Conservation (phyloP, 2,113 vertebrate species). For the Triplophysa dalaica region DNA sequence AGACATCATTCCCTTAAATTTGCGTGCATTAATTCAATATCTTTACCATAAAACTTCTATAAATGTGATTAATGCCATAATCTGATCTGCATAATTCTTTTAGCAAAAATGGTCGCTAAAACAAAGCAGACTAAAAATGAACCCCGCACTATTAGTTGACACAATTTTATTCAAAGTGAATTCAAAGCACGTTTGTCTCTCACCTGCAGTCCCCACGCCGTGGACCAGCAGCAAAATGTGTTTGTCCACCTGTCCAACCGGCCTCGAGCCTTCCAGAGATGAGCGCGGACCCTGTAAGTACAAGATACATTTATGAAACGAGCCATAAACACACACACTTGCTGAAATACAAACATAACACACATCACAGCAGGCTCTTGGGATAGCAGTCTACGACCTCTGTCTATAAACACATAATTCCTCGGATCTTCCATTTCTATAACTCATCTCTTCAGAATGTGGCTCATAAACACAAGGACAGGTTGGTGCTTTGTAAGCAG, state of each 20-base stretch:
- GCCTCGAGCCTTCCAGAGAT: conserved; percentile 85
- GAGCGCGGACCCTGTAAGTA: conserved; percentile 77
- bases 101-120: too few relatives aligned
- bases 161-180: too few relatives aligned
- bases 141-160: too few relatives aligned
- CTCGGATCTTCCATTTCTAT: conserved; percentile 22
- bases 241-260: conserved; percentile 92
- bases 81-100: background rate
- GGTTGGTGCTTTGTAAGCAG: conserved; percentile 31
- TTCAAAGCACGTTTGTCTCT: background rate
- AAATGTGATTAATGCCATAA: too few relatives aligned
- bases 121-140: too few relatives aligned
- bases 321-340: background rate
- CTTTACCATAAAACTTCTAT: too few relatives aligned
- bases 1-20: too few relatives aligned
- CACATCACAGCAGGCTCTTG: conserved; percentile 15
- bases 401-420: conserved; percentile 23
- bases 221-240: conserved; percentile 95
- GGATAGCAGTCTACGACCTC: background rate
- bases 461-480: conserved; percentile 44
- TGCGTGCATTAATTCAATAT: too few relatives aligned
- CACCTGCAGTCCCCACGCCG: conserved; percentile 91
- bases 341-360: background rate
- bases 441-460: conserved; percentile 18
- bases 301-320: conserved; percentile 5